Evolutionary conservation across 2,797 vertebrate genomes (phyloP).

Genomic region (Sparus aurata): DNA sequence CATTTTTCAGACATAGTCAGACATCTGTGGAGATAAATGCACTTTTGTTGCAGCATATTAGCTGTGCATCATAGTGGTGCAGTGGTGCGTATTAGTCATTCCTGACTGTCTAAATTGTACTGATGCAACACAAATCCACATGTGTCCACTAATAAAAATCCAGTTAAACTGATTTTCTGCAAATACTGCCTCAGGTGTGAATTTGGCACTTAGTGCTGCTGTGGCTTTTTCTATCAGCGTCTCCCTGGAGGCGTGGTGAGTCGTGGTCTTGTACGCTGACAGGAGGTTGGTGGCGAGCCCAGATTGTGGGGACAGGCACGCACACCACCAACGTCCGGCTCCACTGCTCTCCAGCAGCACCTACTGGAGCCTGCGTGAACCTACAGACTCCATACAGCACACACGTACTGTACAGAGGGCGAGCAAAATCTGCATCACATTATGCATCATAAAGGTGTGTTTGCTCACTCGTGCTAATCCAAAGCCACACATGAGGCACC

Average conservation of each 20-base stretch:
- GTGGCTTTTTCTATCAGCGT: constrained; percentile 69
- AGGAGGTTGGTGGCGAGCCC: constrained; percentile 81
- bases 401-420: not conserved
- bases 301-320: constrained; percentile 64
- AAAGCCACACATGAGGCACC: not conserved
- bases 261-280: constrained; percentile 78
- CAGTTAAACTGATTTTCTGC: constrained; percentile 41
- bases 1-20: not conserved
- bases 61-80: not conserved
- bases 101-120: not conserved
- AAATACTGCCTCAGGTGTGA: constrained; percentile 65
- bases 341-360: constrained; percentile 80
- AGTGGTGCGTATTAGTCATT: not conserved
- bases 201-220: constrained; percentile 63
- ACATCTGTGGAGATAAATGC: not conserved
- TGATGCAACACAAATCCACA: not conserved
- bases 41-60: not conserved
- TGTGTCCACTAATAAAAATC: constrained; percentile 23
- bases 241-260: constrained; percentile 69
- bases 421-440: not conserved
- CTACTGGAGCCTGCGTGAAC: constrained; percentile 73
- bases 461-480: constrained; percentile 3
- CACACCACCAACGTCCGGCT: constrained; percentile 13
- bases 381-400: constrained; percentile 35
- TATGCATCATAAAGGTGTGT: constrained; percentile 1